These are phyloP conservation scores for Enteromius fasciolatus DNA, from an alignment of 2,797 vertebrate species.

Conservation along the genomic window DNA sequence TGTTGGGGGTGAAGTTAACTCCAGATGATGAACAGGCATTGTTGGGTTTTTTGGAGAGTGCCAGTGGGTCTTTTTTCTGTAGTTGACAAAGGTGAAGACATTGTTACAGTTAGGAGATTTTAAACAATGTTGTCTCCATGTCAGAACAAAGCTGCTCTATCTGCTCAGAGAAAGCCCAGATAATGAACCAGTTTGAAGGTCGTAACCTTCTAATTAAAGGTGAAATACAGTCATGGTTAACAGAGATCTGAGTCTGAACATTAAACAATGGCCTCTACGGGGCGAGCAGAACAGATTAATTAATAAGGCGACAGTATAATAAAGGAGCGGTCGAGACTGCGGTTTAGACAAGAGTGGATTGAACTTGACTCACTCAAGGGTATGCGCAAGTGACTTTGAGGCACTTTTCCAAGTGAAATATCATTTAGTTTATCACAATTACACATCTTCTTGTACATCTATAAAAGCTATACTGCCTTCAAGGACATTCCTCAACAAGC, in stretches of 20 bases:
- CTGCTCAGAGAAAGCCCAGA: slow-evolving; percentile 22
- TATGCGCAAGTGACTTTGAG: slow-evolving; percentile 18
- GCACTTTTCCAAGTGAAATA: slow-evolving; percentile 11
- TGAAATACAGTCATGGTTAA: slow-evolving; percentile 39
- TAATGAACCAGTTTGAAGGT: slow-evolving; percentile 44
- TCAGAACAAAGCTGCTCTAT: slow-evolving; percentile 14
- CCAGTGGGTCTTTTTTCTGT: slow-evolving; percentile 92
- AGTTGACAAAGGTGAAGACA: slow-evolving; percentile 38
- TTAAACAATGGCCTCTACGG: slow-evolving; percentile 45
- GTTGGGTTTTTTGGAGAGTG: slow-evolving; percentile 86
- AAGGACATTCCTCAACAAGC: background rate
- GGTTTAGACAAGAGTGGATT: slow-evolving; percentile 22
- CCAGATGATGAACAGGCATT: slow-evolving; percentile 85
- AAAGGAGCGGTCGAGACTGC: slow-evolving; percentile 22
- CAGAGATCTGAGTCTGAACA: slow-evolving; percentile 29
- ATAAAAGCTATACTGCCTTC: background rate
- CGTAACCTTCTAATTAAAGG: slow-evolving; percentile 40
- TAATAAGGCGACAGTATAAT: slow-evolving; percentile 31
- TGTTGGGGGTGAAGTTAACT: slow-evolving; percentile 87
- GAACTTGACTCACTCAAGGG: slow-evolving; percentile 21
- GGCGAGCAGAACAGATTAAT: slow-evolving; percentile 37
- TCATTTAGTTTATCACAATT: slow-evolving; percentile 18
- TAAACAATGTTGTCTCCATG: background rate
- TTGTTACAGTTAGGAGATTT: slow-evolving; percentile 11
- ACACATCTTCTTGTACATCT: background rate